A percentile compares a stretch with the other conserved stretches of the same genome.
phyloP scores from a whole-genome alignment of 2,888 invertebrate genomes.

The Campaea margaritaria region DNA sequence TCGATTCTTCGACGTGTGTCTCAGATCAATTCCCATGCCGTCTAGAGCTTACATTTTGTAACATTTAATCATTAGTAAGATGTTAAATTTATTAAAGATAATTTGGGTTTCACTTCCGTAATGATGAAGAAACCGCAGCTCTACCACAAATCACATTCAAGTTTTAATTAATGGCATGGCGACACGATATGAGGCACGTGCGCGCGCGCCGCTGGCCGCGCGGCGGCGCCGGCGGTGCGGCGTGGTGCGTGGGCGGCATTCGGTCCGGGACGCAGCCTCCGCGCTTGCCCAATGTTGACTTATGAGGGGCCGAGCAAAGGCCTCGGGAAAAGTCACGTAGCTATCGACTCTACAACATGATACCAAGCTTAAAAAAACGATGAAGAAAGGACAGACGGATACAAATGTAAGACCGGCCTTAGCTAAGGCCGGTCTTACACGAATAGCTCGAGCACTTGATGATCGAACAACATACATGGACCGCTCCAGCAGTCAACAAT shows the following conservation, averaged over 20 bases:
- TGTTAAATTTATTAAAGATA: background rate
- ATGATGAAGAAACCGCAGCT: slow-evolving; percentile 9
- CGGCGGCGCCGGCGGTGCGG: slow-evolving; percentile 10
- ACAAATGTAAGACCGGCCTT: too few species aligned
- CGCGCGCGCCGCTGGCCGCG: background rate
- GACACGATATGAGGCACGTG: slow-evolving; percentile 14
- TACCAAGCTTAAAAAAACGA: too few species aligned
- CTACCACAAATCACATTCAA: slow-evolving; percentile 6
- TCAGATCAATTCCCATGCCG: background rate
- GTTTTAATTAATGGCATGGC: slow-evolving; percentile 1
- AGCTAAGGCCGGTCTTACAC: too few species aligned
- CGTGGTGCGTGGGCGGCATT: slow-evolving; percentile 6
- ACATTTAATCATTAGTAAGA: too few species aligned
- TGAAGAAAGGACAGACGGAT: too few species aligned
- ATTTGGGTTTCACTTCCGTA: slow-evolving; percentile 1
- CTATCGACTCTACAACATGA: too few species aligned
- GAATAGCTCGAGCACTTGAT: too few species aligned
- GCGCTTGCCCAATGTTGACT: slow-evolving; percentile 14
- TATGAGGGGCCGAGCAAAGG: slow-evolving; percentile 5
- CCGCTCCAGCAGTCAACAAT: too few species aligned
- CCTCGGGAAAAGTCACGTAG: background rate
- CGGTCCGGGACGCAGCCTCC: slow-evolving; percentile 7
- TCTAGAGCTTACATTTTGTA: too few species aligned
- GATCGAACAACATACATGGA: too few species aligned
- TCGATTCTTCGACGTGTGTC: background rate